These are phyloP conservation scores for Elymnias hypermnestra DNA, from an alignment of 1,140 invertebrate species.

Conservation along the genomic window DNA sequence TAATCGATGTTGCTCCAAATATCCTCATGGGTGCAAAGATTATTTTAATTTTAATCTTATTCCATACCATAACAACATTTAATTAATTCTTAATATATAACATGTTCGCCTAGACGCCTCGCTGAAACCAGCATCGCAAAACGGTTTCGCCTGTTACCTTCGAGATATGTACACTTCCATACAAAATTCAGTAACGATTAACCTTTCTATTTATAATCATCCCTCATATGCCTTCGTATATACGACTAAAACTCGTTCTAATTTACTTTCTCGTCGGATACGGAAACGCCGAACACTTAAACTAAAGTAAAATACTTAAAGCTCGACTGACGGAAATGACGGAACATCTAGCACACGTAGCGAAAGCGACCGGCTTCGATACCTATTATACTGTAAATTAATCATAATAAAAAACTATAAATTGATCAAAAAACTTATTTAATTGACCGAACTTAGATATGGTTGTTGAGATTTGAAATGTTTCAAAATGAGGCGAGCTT, in stretches of 20 bases:
- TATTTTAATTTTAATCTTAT: too few relatives aligned
- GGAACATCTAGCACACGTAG: too few relatives aligned
- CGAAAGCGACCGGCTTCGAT: too few relatives aligned
- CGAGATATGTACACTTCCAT: slow-evolving; percentile 30
- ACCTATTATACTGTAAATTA: too few relatives aligned
- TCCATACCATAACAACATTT: too few relatives aligned
- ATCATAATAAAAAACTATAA: slow-evolving; percentile 6
- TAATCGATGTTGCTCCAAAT: too few relatives aligned
- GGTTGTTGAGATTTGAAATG: slow-evolving; percentile 7
- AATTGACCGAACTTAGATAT: slow-evolving; percentile 25
- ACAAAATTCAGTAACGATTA: not conserved
- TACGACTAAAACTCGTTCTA: too few relatives aligned
- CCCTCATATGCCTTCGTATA: not conserved
- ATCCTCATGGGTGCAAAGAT: too few relatives aligned
- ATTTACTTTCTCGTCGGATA: slow-evolving; percentile 3
- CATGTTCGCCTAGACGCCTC: too few relatives aligned
- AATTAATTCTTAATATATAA: too few relatives aligned
- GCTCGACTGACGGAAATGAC: not conserved
- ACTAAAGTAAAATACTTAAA: slow-evolving; percentile 10
- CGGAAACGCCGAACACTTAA: slow-evolving; percentile 7
- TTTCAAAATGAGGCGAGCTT: too few relatives aligned
- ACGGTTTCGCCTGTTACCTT: slow-evolving; percentile 10
- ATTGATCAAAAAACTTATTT: slow-evolving; percentile 19
- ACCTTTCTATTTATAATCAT: not conserved
- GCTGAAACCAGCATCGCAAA: too few relatives aligned